A percentile compares a stretch with the other conserved stretches of the same genome.
Evolutionary conservation across 1,140 invertebrate genomes (phyloP).

Genomic region (Coelopa frigida): DNA sequence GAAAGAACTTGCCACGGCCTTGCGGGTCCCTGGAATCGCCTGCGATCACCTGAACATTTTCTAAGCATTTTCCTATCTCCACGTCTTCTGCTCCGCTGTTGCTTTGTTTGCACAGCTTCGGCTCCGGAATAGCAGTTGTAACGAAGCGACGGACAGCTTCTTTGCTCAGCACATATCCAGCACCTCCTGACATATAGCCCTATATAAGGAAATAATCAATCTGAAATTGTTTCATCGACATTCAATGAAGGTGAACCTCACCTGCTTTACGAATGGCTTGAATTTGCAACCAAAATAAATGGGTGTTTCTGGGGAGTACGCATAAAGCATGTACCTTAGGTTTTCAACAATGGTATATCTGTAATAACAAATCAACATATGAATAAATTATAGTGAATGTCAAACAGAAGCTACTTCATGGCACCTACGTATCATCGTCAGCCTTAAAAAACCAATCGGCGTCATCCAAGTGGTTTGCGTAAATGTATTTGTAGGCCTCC

Average conservation of each 20-base stretch:
- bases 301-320: conserved; percentile 60
- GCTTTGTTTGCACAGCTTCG: conserved; percentile 54
- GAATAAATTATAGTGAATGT: too few relatives aligned
- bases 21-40: conserved; percentile 78
- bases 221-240: neutral
- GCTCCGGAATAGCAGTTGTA: conserved; percentile 60
- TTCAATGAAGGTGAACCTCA: neutral
- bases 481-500: conserved; percentile 82
- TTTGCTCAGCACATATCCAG: conserved; percentile 83
- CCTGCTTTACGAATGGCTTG: conserved; percentile 71
- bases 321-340: conserved; percentile 76
- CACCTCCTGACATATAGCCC: conserved; percentile 92
- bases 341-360: conserved; percentile 88
- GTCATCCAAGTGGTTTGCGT: conserved; percentile 70
- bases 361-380: too few relatives aligned
- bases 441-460: conserved; percentile 92
- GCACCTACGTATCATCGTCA: conserved; percentile 73
- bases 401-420: conserved; percentile 43
- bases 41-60: conserved; percentile 75
- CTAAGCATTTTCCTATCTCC: conserved; percentile 88
- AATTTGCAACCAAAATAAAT: conserved; percentile 86
- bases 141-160: conserved; percentile 70
- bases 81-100: conserved; percentile 85
- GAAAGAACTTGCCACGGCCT: conserved; percentile 85
- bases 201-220: conserved; percentile 34